These are phyloP conservation scores for Tetheella fluctuosa DNA, from an alignment of 2,888 invertebrate genomes.

Conservation along the genomic window DNA sequence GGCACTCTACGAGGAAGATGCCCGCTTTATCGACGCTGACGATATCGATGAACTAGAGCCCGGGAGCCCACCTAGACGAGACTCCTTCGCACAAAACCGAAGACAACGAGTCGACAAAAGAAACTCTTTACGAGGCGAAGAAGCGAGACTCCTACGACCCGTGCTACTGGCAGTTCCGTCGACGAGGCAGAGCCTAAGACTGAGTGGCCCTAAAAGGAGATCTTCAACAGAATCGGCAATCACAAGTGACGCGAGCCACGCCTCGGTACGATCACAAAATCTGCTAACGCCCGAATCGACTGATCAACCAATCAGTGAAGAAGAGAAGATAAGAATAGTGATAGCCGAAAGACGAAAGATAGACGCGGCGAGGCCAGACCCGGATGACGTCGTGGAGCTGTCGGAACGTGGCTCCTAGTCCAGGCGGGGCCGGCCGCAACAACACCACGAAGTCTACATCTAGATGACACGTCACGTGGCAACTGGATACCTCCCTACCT, in stretches of 20 bases:
- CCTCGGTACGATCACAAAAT: slow-evolving; percentile 46
- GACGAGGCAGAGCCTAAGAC: slow-evolving; percentile 59
- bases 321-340: slow-evolving; percentile 85
- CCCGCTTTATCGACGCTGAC: slow-evolving; percentile 84
- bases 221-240: slow-evolving; percentile 64
- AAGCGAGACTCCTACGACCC: slow-evolving; percentile 73
- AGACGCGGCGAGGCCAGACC: slow-evolving; percentile 71
- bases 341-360: slow-evolving; percentile 85
- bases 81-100: slow-evolving; percentile 80
- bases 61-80: slow-evolving; percentile 73
- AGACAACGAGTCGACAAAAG: slow-evolving; percentile 74
- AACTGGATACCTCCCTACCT: slow-evolving; percentile 36
- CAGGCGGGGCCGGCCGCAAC: slow-evolving; percentile 82
- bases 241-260: slow-evolving; percentile 54
- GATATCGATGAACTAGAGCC: slow-evolving; percentile 80
- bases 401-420: slow-evolving; percentile 79
- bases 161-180: slow-evolving; percentile 72
- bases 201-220: slow-evolving; percentile 55
- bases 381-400: slow-evolving; percentile 70
- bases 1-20: slow-evolving; percentile 80
- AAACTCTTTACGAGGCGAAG: slow-evolving; percentile 75
- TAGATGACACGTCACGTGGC: slow-evolving; percentile 51
- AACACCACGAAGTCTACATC: slow-evolving; percentile 81
- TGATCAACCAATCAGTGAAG: slow-evolving; percentile 66
- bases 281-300: slow-evolving; percentile 49